These are phyloP conservation scores for Willisornis vidua DNA, from an alignment of 2,113 vertebrate species.

Conservation along the genomic window DNA sequence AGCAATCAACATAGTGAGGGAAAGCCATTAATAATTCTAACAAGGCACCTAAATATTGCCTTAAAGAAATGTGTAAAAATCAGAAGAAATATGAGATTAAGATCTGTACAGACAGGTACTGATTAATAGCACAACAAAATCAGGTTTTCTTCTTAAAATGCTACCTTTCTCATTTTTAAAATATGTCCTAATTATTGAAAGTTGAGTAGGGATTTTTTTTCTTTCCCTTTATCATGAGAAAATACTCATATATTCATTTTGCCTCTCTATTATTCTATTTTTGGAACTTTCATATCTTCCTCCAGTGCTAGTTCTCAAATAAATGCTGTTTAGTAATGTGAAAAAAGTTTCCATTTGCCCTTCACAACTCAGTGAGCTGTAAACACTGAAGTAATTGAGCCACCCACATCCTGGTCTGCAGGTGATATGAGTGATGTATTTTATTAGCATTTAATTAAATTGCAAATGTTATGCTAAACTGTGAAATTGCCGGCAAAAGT, in stretches of 20 bases:
- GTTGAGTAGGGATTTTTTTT: no score
- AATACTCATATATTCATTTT: not conserved
- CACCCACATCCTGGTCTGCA: constrained; percentile 6
- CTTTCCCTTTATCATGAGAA: not conserved
- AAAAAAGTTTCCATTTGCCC: constrained; percentile 31
- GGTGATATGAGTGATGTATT: constrained; percentile 37
- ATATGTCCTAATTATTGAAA: not conserved
- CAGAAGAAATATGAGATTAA: not conserved
- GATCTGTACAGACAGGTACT: not conserved
- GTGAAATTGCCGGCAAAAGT: constrained; percentile 32
- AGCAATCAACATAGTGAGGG: not conserved
- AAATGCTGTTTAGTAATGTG: not conserved
- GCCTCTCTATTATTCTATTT: not conserved
- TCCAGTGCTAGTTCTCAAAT: not conserved
- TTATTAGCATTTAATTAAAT: constrained; percentile 61
- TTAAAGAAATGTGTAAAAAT: not conserved
- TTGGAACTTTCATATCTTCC: not conserved
- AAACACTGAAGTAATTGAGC: constrained; percentile 51
- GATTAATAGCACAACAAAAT: not conserved
- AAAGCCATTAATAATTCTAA: constrained; percentile 5
- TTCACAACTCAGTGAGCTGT: constrained; percentile 55
- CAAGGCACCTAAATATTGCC: not conserved
- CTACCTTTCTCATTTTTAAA: not conserved
- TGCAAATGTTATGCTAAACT: constrained; percentile 45
- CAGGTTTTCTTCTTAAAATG: not conserved